Evolutionary conservation across 1,140 invertebrate species (phyloP).

Genomic region (Oreohelix idahoensis): DNA sequence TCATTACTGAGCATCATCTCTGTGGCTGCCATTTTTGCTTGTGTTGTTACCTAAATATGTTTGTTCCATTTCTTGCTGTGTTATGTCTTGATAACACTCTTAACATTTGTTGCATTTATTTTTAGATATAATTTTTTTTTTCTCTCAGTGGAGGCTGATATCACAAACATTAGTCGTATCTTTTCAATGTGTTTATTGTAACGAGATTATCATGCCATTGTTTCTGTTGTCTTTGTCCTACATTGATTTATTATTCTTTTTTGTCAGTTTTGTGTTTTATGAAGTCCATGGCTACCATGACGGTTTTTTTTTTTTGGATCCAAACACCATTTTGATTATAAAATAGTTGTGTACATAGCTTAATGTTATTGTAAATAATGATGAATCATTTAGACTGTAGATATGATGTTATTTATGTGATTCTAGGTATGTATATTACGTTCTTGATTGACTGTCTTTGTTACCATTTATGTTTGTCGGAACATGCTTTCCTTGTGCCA

Average conservation of each 20-base stretch:
- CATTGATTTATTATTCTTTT: neutral
- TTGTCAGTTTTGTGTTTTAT: neutral
- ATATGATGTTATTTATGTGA: neutral
- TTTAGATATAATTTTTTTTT: neutral
- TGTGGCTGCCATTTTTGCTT: conserved; percentile 21
- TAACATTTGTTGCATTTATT: neutral
- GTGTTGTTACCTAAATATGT: neutral
- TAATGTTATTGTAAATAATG: neutral
- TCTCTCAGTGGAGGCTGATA: neutral
- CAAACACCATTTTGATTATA: neutral
- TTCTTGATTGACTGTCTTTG: too few species aligned
- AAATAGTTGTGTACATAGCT: neutral
- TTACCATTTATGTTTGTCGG: too few species aligned
- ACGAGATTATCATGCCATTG: neutral
- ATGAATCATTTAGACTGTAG: neutral
- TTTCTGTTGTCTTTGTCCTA: neutral
- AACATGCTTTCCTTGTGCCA: too few species aligned
- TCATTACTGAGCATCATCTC: neutral
- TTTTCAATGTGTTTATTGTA: too few species aligned
- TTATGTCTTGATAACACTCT: neutral
- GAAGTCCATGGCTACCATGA: too few species aligned
- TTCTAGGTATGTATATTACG: too few species aligned
- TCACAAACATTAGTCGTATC: neutral
- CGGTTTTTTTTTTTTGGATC: too few species aligned
- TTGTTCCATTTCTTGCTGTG: neutral